A percentile compares a stretch with the other conserved stretches of the same genome.
Conservation (phyloP, 2,113 vertebrate species). For the Mixornis gularis region DNA sequence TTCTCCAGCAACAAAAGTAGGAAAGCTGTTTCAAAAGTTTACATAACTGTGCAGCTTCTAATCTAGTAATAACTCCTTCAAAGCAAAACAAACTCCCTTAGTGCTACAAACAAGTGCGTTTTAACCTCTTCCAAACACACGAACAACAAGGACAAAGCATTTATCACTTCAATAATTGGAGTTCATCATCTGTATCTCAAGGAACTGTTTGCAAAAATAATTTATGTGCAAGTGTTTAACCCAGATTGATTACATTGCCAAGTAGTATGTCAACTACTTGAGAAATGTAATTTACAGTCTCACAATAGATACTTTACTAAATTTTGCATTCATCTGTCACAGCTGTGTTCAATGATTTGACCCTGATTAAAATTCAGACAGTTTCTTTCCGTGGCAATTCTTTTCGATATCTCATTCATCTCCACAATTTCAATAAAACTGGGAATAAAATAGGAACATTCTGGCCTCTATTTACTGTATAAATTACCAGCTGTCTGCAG, state of each 20-base stretch:
- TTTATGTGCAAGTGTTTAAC: constrained; percentile 14
- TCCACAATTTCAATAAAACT: background rate
- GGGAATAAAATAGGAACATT: background rate
- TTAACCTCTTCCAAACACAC: background rate
- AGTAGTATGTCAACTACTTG: background rate
- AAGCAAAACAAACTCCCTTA: background rate
- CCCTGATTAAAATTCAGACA: constrained; percentile 24
- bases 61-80: background rate
- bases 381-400: background rate
- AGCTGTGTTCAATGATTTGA: constrained; percentile 18
- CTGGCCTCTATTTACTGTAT: background rate
- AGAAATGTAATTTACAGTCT: constrained; percentile 20
- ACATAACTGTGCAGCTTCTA: background rate
- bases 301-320: constrained; percentile 4
- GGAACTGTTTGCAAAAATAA: background rate
- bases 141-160: background rate
- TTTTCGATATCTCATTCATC: constrained; percentile 5
- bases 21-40: background rate
- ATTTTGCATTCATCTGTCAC: constrained; percentile 32
- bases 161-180: background rate
- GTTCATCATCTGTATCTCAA: background rate
- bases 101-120: background rate
- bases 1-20: background rate
- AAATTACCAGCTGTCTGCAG: background rate
- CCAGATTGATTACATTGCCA: background rate